Base-by-base conservation (phyloP, 2,113 vertebrate genomes). In the Oceanodroma tethys region DNA sequence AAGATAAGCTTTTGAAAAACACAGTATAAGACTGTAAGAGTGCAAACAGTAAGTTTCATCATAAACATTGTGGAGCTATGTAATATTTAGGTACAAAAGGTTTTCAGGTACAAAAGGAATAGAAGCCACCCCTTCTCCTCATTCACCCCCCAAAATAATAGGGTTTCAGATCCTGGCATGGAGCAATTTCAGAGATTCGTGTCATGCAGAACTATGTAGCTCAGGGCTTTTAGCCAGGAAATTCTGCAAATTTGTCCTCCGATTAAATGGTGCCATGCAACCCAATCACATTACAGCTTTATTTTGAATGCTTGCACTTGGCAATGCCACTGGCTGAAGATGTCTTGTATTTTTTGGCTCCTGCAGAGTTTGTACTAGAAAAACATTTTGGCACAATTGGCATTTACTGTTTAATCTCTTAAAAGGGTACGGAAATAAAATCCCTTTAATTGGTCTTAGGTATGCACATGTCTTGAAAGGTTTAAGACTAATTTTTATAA, bases 281-380 rank as follows among this genome's bases (percentile, higher is more conserved):
- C 62, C n/a, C 66, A 82, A 17, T 85, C 66, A 50, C 16, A 29
- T 56, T 70, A 62, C 48, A 82, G 50, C 11, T 92, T 87, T 82
- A 95, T 89, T 97, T 85, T 80, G 91, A 89, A 95, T 82, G 66
- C 48, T 80, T 42, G n/a, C 73, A 90, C 53, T 94, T 95, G 70
- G 84, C 73, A 95, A 50, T 50, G 36, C 26, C 56, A 81, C 60
- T 75, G 60, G 60, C 80, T 91, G 86, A 96, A 95, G 89, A 95
- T 68, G 56, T 60, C 60, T 66, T 94, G 72, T 96, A 48, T 81
- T 85, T 93, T 93, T 97, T 96, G 94, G 95, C 83, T 94, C 53
- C 87, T 82, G 26, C 29, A 83, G 30, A 94, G 73, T 66, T 95
- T 82, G 36, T 38, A 68, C 58, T 93, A 95, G 86, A 85, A 95